Evolutionary conservation across 1,140 invertebrate genomes (phyloP).

Genomic region (Drosophila rufa): DNA sequence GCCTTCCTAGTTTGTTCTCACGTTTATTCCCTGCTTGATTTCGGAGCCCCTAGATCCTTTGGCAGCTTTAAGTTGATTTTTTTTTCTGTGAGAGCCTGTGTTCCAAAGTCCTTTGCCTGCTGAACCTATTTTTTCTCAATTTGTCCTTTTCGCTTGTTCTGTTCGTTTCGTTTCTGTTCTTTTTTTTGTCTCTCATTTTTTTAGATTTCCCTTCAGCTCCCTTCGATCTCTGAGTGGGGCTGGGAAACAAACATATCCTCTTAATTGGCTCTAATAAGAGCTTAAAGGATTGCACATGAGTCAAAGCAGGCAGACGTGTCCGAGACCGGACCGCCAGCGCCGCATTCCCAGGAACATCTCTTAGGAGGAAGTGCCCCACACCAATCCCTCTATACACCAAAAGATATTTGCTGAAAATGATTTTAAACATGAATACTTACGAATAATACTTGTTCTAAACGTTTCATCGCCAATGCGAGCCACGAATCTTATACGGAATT

Average conservation of each 20-base stretch:
- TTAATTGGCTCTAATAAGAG: constrained; percentile 65
- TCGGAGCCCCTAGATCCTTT: constrained; percentile 8
- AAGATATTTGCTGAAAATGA: background rate
- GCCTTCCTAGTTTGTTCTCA: background rate
- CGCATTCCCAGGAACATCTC: background rate
- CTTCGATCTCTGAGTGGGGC: constrained; percentile 1
- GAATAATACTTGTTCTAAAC: no score
- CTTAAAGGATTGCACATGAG: constrained; percentile 47
- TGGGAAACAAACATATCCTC: constrained; percentile 37
- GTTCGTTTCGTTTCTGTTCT: background rate
- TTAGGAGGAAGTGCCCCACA: background rate
- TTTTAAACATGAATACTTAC: background rate
- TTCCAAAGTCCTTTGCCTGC: constrained; percentile 12
- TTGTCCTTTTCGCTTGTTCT: constrained; percentile 13
- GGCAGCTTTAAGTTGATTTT: background rate
- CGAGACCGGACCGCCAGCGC: background rate
- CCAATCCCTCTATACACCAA: background rate
- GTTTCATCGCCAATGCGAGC: no score
- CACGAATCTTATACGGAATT: no score
- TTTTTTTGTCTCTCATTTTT: constrained; percentile 2
- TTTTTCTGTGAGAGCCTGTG: background rate
- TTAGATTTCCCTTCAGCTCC: background rate
- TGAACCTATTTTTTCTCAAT: constrained; percentile 19
- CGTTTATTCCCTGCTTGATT: background rate
- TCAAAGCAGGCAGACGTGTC: constrained; percentile 13